A percentile compares a stretch with the other conserved stretches of the same genome.
phyloP scores from a whole-genome alignment of 2,113 vertebrate genomes.

The Dasyurus viverrinus region DNA sequence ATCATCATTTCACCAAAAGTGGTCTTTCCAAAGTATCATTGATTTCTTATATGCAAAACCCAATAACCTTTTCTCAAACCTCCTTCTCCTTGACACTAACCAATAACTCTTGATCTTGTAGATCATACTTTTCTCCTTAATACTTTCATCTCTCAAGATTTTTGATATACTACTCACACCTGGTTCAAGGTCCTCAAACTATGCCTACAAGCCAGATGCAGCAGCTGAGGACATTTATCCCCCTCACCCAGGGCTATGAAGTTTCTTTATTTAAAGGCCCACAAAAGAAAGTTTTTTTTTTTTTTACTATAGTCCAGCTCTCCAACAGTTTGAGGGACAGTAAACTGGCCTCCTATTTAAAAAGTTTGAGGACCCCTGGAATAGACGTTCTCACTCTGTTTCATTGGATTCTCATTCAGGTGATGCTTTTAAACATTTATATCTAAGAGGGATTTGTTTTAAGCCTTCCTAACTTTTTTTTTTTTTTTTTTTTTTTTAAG shows the following conservation, averaged over 20 bases:
- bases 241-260: too few relatives aligned
- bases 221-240: too few relatives aligned
- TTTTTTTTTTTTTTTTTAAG: neutral
- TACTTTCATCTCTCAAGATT: neutral
- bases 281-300: too few relatives aligned
- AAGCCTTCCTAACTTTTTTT: neutral
- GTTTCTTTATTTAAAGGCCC: too few relatives aligned
- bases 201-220: too few relatives aligned
- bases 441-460: neutral
- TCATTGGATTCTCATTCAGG: neutral
- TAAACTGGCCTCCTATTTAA: too few relatives aligned
- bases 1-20: neutral
- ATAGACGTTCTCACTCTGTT: neutral
- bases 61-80: neutral
- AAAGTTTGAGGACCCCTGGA: neutral
- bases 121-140: neutral
- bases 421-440: neutral
- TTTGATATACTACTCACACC: neutral
- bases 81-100: neutral
- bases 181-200: too few relatives aligned
- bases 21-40: neutral
- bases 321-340: too few relatives aligned
- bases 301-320: too few relatives aligned
- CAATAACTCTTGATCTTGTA: neutral
- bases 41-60: neutral